phyloP scores from a whole-genome alignment of 1,140 invertebrate genomes.

The Rhagoletis pomonella region DNA sequence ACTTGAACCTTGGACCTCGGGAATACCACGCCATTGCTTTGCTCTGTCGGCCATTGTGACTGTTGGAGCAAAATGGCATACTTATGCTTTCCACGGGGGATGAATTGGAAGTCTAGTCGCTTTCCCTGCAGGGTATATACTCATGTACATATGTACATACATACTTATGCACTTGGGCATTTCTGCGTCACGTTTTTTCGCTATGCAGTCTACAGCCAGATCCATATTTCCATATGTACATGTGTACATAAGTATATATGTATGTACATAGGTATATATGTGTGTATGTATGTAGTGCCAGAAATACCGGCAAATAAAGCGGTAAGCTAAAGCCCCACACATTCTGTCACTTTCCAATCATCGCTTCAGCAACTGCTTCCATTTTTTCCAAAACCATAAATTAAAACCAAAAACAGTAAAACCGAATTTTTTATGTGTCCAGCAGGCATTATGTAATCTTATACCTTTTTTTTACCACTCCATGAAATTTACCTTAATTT shows the following conservation, averaged over 20 bases:
- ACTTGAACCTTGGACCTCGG: no score
- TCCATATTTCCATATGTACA: no score
- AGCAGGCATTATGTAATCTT: background rate
- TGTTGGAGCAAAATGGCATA: no score
- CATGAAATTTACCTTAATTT: constrained; percentile 33
- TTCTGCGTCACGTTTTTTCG: background rate
- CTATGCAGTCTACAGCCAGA: background rate
- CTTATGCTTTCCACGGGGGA: no score
- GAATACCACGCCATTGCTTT: no score
- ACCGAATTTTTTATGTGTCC: background rate
- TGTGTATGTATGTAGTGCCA: background rate
- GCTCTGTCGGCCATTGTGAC: no score
- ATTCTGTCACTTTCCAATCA: background rate
- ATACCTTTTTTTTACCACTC: background rate
- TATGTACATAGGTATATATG: background rate
- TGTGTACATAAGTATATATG: background rate
- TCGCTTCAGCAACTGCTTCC: background rate
- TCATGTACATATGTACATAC: background rate
- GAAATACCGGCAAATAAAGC: background rate
- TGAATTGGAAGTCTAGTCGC: no score
- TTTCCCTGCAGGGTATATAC: no score
- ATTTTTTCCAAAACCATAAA: background rate
- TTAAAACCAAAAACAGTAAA: background rate
- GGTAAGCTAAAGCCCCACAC: background rate
- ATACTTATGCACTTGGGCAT: background rate